These are phyloP conservation scores for Australoheros scitulus DNA, from an alignment of 2,113 vertebrate genomes.

Conservation along the genomic window DNA sequence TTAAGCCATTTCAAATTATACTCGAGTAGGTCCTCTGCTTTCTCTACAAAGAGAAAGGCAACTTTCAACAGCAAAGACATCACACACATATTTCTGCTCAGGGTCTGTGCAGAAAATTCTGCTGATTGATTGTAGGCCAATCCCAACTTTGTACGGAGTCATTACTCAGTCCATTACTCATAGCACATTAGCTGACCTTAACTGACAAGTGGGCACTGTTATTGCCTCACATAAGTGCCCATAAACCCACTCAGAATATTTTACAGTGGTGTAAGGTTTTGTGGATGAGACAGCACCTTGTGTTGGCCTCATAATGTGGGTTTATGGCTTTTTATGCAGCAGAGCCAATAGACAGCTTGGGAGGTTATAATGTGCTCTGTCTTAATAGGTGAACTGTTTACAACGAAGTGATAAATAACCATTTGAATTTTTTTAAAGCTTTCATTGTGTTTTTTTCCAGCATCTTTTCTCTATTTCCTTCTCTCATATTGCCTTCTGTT, in stretches of 20 bases:
- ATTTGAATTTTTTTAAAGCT: background rate
- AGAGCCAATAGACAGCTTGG: background rate
- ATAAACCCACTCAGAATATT: constrained; percentile 52
- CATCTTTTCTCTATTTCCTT: background rate
- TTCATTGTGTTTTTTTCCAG: background rate
- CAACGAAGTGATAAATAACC: background rate
- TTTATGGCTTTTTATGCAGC: constrained; percentile 41
- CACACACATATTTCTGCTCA: background rate
- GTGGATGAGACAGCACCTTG: constrained; percentile 17
- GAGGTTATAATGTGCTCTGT: constrained; percentile 7
- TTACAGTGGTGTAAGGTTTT: constrained; percentile 41
- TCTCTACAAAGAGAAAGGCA: constrained; percentile 22
- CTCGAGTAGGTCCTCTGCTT: constrained; percentile 23
- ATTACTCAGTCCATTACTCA: constrained; percentile 64
- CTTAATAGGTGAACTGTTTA: constrained; percentile 21
- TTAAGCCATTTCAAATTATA: constrained; percentile 25
- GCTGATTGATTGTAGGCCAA: constrained; percentile 44
- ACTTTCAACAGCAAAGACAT: constrained; percentile 7
- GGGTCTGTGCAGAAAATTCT: constrained; percentile 1
- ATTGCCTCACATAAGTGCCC: constrained; percentile 51
- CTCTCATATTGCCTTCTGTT: background rate
- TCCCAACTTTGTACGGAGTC: constrained; percentile 30
- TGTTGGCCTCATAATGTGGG: constrained; percentile 31
- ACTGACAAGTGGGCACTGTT: constrained; percentile 45
- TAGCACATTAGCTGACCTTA: constrained; percentile 49